phyloP scores from a whole-genome alignment of 1,140 invertebrate species.

The Pemphigus obesinymphae region DNA sequence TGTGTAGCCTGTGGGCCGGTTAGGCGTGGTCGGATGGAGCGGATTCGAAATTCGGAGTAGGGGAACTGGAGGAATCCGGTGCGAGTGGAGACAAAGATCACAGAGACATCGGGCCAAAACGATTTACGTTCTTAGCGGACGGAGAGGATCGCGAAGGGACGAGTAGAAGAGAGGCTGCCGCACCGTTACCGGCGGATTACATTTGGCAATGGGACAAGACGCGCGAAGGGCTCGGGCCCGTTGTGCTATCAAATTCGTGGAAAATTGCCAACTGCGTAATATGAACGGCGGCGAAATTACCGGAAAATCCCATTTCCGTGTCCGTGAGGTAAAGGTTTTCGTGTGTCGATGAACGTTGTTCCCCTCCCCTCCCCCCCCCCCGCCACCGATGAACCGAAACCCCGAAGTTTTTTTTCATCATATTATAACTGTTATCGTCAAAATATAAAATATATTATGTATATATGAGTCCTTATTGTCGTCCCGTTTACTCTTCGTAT shows the following conservation, averaged over 20 bases:
- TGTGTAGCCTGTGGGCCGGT: neutral
- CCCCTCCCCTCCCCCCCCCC: too few relatives aligned
- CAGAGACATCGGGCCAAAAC: slow-evolving; percentile 39
- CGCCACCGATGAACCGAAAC: too few relatives aligned
- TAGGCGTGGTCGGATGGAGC: neutral
- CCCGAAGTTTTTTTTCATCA: too few relatives aligned
- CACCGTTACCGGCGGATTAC: slow-evolving; percentile 12
- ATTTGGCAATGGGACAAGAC: slow-evolving; percentile 37
- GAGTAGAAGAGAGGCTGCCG: neutral
- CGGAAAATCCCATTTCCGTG: slow-evolving; percentile 34
- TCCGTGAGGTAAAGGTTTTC: slow-evolving; percentile 16
- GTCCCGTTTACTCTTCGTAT: too few relatives aligned
- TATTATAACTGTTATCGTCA: too few relatives aligned
- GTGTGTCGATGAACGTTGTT: neutral
- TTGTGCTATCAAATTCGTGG: slow-evolving; percentile 17
- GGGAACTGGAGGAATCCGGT: neutral
- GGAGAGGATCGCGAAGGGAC: neutral
- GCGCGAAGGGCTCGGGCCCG: neutral
- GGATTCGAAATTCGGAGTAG: neutral
- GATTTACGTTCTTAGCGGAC: neutral
- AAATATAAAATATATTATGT: too few relatives aligned
- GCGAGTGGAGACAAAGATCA: slow-evolving; percentile 35
- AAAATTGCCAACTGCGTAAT: slow-evolving; percentile 36
- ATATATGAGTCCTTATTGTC: too few relatives aligned
- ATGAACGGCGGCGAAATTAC: slow-evolving; percentile 33